Conservation (phyloP, 2,888 invertebrate species). For the Agonum fuliginosum region DNA sequence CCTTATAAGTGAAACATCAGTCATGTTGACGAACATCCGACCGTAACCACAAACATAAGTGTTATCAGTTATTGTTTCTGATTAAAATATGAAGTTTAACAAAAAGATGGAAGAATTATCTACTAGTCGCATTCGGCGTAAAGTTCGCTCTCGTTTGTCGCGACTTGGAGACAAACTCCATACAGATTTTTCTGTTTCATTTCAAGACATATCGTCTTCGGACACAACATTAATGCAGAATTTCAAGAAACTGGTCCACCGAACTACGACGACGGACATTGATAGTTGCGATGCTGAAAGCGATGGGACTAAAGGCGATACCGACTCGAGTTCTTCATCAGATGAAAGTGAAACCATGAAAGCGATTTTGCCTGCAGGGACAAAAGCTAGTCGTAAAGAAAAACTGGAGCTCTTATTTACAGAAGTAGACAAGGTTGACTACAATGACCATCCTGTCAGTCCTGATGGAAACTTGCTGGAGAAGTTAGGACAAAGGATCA, state of each 20-base stretch:
- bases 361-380: slow-evolving; percentile 28
- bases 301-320: not conserved
- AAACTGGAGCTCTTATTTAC: slow-evolving; percentile 54
- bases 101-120: slow-evolving; percentile 62
- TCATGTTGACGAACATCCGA: not conserved
- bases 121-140: slow-evolving; percentile 64
- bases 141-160: slow-evolving; percentile 61
- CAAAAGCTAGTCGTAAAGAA: not conserved
- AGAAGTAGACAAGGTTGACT: slow-evolving; percentile 52
- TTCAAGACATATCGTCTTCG: slow-evolving; percentile 57
- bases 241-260: slow-evolving; percentile 52
- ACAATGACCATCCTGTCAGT: slow-evolving; percentile 7
- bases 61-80: not conserved
- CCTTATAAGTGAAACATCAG: not conserved
- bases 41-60: not conserved
- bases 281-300: slow-evolving; percentile 51
- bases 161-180: slow-evolving; percentile 47
- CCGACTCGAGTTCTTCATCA: not conserved
- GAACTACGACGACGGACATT: slow-evolving; percentile 60
- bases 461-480: slow-evolving; percentile 70
- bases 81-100: slow-evolving; percentile 46
- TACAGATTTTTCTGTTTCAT: slow-evolving; percentile 59
- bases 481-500: slow-evolving; percentile 74
- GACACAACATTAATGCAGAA: slow-evolving; percentile 45
- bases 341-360: slow-evolving; percentile 51